A percentile compares a stretch with the other conserved stretches of the same genome.
These are phyloP conservation scores for Polyommatus iphigenia DNA, from an alignment of 2,888 invertebrate species.

Conservation along the genomic window DNA sequence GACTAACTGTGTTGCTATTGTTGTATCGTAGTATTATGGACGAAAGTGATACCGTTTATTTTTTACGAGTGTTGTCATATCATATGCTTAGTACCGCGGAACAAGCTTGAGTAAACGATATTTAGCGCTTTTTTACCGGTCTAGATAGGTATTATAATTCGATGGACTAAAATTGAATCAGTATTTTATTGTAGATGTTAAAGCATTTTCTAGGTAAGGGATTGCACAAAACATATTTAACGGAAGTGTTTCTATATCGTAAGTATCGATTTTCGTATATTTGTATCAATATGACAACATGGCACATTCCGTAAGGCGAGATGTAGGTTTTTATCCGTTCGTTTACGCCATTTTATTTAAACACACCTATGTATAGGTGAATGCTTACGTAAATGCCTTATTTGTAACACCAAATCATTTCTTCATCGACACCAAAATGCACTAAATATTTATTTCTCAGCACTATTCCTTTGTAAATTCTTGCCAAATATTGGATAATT, in stretches of 20 bases:
- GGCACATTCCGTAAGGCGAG: slow-evolving; percentile 76
- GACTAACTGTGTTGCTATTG: slow-evolving; percentile 49
- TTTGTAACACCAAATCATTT: slow-evolving; percentile 1
- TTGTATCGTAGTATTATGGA: slow-evolving; percentile 54
- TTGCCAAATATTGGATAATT: slow-evolving; percentile 23
- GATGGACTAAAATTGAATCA: slow-evolving; percentile 50
- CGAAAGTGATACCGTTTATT: slow-evolving; percentile 46
- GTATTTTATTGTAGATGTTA: slow-evolving; percentile 61
- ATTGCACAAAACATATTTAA: slow-evolving; percentile 71
- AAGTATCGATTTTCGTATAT: slow-evolving; percentile 57
- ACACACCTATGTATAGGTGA: slow-evolving; percentile 46
- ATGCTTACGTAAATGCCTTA: slow-evolving; percentile 19
- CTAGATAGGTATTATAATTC: slow-evolving; percentile 36
- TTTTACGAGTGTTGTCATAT: slow-evolving; percentile 64
- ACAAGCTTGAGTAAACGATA: slow-evolving; percentile 55
- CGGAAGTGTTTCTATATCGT: slow-evolving; percentile 53
- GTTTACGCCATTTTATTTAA: slow-evolving; percentile 51
- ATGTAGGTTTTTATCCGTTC: slow-evolving; percentile 50
- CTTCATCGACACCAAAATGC: slow-evolving; percentile 14
- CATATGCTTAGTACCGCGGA: slow-evolving; percentile 56
- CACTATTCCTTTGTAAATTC: slow-evolving; percentile 16
- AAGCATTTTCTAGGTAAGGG: slow-evolving; percentile 59
- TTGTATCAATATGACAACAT: slow-evolving; percentile 56
- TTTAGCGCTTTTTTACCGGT: slow-evolving; percentile 45
- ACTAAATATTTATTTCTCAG: slow-evolving; percentile 15